A percentile compares a stretch with the other conserved stretches of the same genome.
Conservation (phyloP, 1,140 invertebrate species). For the Anthonomus grandis region DNA sequence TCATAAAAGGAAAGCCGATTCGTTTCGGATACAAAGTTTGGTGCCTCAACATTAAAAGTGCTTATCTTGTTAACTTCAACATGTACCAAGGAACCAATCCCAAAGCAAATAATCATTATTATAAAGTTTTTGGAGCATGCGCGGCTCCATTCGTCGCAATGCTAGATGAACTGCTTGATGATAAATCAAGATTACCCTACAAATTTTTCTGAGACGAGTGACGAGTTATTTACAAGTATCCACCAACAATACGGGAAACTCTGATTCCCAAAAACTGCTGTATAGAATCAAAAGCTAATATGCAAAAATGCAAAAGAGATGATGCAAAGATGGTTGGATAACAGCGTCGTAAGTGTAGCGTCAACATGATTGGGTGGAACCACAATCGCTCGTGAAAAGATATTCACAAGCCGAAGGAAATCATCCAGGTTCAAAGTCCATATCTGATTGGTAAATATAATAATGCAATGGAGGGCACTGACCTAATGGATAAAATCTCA, state of each 20-base stretch:
- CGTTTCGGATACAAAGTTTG: constrained; percentile 37
- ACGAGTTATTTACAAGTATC: constrained; percentile 40
- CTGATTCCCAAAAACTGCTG: constrained; percentile 22
- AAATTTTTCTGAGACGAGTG: constrained; percentile 33
- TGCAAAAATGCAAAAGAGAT: constrained; percentile 10
- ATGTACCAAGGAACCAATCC: constrained; percentile 40
- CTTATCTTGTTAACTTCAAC: constrained; percentile 36
- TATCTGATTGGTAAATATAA: constrained; percentile 38
- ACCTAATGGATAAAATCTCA: constrained; percentile 47
- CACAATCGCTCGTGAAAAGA: constrained; percentile 35
- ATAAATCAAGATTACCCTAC: constrained; percentile 22
- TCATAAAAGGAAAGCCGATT: constrained; percentile 39
- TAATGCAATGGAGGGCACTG: constrained; percentile 43
- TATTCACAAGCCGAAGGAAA: constrained; percentile 35
- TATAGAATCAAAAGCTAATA: not conserved
- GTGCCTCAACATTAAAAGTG: constrained; percentile 18
- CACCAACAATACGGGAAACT: constrained; percentile 27
- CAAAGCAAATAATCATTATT: constrained; percentile 19
- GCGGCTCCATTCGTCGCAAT: constrained; percentile 32
- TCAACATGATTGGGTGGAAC: constrained; percentile 34
- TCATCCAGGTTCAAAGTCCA: constrained; percentile 34
- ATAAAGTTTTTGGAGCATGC: constrained; percentile 35
- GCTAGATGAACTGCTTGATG: constrained; percentile 24
- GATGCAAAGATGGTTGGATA: constrained; percentile 39
- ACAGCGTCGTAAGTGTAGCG: constrained; percentile 37